Conservation (phyloP, 1,140 invertebrate genomes). For the Pygmarrhopalites habei region DNA sequence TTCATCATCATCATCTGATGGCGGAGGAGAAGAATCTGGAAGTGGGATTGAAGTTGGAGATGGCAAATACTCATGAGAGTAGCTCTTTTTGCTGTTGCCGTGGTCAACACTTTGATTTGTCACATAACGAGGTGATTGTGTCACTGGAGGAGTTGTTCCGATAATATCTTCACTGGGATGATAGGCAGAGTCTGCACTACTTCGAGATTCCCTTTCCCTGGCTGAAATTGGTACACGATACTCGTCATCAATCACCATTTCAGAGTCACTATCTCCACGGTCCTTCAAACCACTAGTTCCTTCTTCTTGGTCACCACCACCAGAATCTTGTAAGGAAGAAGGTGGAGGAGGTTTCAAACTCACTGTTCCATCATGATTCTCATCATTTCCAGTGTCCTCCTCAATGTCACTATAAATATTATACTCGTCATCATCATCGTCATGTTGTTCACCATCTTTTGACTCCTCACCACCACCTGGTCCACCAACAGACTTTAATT, state of each 20-base stretch:
- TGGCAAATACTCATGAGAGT: too few relatives aligned
- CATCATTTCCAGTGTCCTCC: too few relatives aligned
- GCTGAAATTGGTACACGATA: neutral
- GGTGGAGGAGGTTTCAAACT: too few relatives aligned
- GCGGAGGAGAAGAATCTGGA: slow-evolving; percentile 32
- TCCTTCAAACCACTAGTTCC: neutral
- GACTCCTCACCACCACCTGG: neutral
- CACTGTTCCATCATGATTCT: too few relatives aligned
- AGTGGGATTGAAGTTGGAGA: slow-evolving; percentile 31
- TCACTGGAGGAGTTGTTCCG: too few relatives aligned
- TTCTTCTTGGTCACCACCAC: too few relatives aligned
- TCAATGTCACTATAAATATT: slow-evolving; percentile 54
- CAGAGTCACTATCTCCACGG: slow-evolving; percentile 38
- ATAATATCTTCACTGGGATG: too few relatives aligned
- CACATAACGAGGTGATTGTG: too few relatives aligned
- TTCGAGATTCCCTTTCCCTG: slow-evolving; percentile 2
- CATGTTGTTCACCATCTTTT: slow-evolving; percentile 2
- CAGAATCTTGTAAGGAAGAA: too few relatives aligned
- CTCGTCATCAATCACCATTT: slow-evolving; percentile 41
- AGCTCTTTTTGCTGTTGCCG: too few relatives aligned
- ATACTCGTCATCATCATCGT: slow-evolving; percentile 42
- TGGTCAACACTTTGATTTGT: too few relatives aligned
- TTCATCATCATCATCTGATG: slow-evolving; percentile 6
- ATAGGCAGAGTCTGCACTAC: slow-evolving; percentile 10
- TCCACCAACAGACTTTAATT: neutral